phyloP scores from a whole-genome alignment of 1,140 invertebrate species.

The Forficula auricularia region DNA sequence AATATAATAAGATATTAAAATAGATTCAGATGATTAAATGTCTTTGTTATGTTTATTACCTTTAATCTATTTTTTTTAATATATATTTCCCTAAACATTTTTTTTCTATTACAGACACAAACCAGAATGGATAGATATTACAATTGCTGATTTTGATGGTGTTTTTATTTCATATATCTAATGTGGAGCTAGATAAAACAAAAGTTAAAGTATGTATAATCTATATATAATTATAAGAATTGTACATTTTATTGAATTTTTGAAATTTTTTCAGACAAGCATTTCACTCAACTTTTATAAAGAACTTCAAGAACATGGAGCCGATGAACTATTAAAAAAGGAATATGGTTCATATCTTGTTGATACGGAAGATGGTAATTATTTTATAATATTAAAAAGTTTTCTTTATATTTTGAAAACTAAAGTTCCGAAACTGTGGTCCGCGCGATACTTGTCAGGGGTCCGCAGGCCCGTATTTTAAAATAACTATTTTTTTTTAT shows the following conservation, averaged over 20 bases:
- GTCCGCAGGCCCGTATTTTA: too few species aligned
- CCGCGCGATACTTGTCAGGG: constrained; percentile 2
- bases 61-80: too few species aligned
- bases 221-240: not conserved
- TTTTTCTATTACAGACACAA: constrained; percentile 55
- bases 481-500: too few species aligned
- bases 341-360: constrained; percentile 73
- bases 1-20: too few species aligned
- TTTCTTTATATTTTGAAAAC: constrained; percentile 9
- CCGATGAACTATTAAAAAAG: constrained; percentile 84
- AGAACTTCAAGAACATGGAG: constrained; percentile 93
- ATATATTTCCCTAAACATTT: too few species aligned
- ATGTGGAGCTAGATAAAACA: constrained; percentile 85
- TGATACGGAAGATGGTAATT: constrained; percentile 64
- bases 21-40: too few species aligned
- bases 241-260: not conserved
- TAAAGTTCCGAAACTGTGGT: constrained; percentile 2
- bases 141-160: constrained; percentile 94
- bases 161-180: constrained; percentile 97
- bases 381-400: too few species aligned
- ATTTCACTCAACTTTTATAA: constrained; percentile 98
- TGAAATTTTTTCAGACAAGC: constrained; percentile 61
- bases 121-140: constrained; percentile 85
- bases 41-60: too few species aligned
- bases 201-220: constrained; percentile 74